Evolutionary conservation across 2,797 vertebrate species (phyloP), one percentile per base, ranked within the genome.

Genomic region (Taenioides sp.): DNA sequence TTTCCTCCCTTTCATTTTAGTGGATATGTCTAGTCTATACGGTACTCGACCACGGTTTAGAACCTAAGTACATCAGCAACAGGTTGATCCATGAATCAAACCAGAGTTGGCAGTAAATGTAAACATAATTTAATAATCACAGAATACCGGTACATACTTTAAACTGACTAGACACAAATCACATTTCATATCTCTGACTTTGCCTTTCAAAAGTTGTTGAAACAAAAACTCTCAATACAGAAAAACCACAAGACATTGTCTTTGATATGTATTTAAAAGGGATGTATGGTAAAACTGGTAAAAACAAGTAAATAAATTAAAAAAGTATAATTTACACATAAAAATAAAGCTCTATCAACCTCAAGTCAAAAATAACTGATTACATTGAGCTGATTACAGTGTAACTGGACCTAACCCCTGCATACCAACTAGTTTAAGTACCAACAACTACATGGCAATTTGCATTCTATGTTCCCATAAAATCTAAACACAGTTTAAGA

Each of bases 71-170:
- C 17, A 52, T 52, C 50, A 20, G 40, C 40, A 43, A 43, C 40
- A 43, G 37, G 49, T 50, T 9, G 2, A 28, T 28, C 31, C 9
- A 28, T 10, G 17, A 20, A 31, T 16, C 6, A 22, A 31, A 60
- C 25, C 31, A 37, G 27, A n/a, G 18, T 4, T 37, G 28, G 17
- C 31, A 62, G 28, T 60, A 18, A 40, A 67, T 22, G 18, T 17
- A 80, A 65, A 6, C 40, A 62, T 14, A 17, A 71, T 37, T 52
- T 25, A 67, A 20, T 67, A 77, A 72, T 81, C 68, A 81, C 74
- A 74, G 63, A 83, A 80, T 77, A 31, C 28, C 28, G 28, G 28
- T 31, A 76, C 73, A 79, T 74, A 69, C 2, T 37, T 59, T 74
- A 80, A 3, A 82, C 65, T 81, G 55, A 81, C 62, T 63, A 49